phyloP scores from a whole-genome alignment of 2,113 vertebrate genomes.

The Vireo altiloquus region DNA sequence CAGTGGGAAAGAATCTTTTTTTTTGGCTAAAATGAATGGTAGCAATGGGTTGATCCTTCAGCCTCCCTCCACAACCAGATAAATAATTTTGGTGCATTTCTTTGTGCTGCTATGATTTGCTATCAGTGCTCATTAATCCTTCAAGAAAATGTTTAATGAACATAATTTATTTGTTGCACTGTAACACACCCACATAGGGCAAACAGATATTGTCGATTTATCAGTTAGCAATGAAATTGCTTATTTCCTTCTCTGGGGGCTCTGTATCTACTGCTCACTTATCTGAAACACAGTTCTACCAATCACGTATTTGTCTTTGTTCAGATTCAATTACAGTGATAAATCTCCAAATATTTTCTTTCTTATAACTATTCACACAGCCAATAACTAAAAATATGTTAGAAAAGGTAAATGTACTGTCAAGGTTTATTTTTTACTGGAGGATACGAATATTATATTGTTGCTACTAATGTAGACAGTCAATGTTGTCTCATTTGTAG shows the following conservation, averaged over 20 bases:
- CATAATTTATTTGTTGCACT: conserved; percentile 61
- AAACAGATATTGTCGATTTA: conserved; percentile 37
- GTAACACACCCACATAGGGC: background rate
- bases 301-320: conserved; percentile 42
- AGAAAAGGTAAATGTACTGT: background rate
- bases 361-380: background rate
- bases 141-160: conserved; percentile 68
- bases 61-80: background rate
- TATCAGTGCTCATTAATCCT: conserved; percentile 58
- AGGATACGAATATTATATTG: background rate
- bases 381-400: background rate
- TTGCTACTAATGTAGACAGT: background rate
- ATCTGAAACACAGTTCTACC: conserved; percentile 19
- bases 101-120: conserved; percentile 42
- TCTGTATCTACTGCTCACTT: conserved; percentile 30
- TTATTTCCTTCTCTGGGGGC: conserved; percentile 47
- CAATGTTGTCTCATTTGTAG: background rate
- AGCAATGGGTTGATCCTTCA: background rate
- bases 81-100: conserved; percentile 33
- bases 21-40: conserved; percentile 30
- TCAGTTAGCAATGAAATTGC: conserved; percentile 47
- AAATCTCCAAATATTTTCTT: conserved; percentile 47
- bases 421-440: background rate
- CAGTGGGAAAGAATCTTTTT: background rate
- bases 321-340: conserved; percentile 54